Base-by-base conservation (phyloP, 2,888 invertebrate species). In the Pyrochroa serraticornis region DNA sequence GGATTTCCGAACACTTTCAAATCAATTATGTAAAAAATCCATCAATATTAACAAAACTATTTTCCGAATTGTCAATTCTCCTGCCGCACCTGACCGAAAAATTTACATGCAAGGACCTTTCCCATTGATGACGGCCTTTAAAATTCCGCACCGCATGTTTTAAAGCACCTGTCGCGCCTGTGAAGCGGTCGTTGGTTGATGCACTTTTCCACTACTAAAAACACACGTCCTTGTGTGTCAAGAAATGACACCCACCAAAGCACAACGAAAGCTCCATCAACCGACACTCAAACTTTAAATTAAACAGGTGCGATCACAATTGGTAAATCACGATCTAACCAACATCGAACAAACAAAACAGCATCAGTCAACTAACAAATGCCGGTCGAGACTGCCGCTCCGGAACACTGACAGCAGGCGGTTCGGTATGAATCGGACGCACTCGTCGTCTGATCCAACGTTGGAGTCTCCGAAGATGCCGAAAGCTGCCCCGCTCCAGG, bases 381-480 rank as follows among this genome's bases (percentile, higher is more conserved):
- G 71, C 71, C 72, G 71, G 71, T 68, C 61, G 66, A 71, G 73
- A 74, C 74, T 73, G 72, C 68, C 69, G 69, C 64, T 65, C 63
- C 65, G 67, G 67, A 62, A 60, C 66, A 68, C 64, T 69, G 69
- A 70, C 70, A 70, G 66, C 56, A 61, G 50, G 62, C 63, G 64
- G 57, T 62, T 62, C 71, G 71, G 66, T 57, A 60, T 54, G 61
- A 63, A 53, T 72, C 71, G 67, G 67, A 60, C 63, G 63, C 60
- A 63, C 61, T 69, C 68, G 73, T 69, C 69, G 63, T 71, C 68
- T 73, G 69, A 66, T 70, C 71, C 63, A 66, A 66, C 70, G 65
- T 72, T 72, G 59, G 68, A 70, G 66, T 73, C 73, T 70, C 71
- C 67, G 36, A 8, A 5, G 22, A 5, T n/a, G 22, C 2, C 22